Evolutionary conservation across 2,113 vertebrate species (phyloP), one percentile per base, ranked within the genome.

Genomic region (Mus pahari): DNA sequence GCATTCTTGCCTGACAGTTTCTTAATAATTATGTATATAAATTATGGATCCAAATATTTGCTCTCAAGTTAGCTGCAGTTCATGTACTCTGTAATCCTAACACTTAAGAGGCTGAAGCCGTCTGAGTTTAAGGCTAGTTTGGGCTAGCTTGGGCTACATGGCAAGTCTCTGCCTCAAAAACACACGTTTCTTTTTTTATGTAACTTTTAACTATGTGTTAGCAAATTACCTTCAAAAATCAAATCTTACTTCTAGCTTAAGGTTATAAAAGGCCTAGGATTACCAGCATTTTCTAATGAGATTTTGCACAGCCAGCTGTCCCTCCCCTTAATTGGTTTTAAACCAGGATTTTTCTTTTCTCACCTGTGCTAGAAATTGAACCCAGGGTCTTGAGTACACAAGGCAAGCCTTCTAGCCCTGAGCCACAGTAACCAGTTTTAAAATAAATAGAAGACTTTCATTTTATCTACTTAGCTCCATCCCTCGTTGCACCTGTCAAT

Each of bases 1-100:
- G 24, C 91, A 33, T 68, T 7, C 20, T 93, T 71, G 8, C 84
- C 71, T 97, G 55, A 78, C 48, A 26, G 60, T 62, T 96, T 94
- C 53, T 89, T 92, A 84, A 88, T 94, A 84, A 90, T 20, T 86
- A 48, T 45, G 28, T 13, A 22, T 13, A 33, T 28, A 84, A 45
- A 45, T 64, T 68, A 45, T 48, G 28, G 31, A 66, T 13, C 42
- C 39, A 86, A 86, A 86, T 19, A 48, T 86, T 42, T 66, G 83
- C 28, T 68, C 36, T 86, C 39, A 68, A 66, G 83, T 48, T 86
- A 64, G 26, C 42, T 68, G 9, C 1, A 4, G 83, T 48, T 66
- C 48, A 28, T 48, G 83, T 5, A 84, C 60, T 17, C 62, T 48
- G 28, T 48, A 66, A 66, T 48, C 62, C 28, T 45, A 86, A 13